Evolutionary conservation across 2,888 invertebrate genomes (phyloP).

Genomic region (Callinectes sapidus): DNA sequence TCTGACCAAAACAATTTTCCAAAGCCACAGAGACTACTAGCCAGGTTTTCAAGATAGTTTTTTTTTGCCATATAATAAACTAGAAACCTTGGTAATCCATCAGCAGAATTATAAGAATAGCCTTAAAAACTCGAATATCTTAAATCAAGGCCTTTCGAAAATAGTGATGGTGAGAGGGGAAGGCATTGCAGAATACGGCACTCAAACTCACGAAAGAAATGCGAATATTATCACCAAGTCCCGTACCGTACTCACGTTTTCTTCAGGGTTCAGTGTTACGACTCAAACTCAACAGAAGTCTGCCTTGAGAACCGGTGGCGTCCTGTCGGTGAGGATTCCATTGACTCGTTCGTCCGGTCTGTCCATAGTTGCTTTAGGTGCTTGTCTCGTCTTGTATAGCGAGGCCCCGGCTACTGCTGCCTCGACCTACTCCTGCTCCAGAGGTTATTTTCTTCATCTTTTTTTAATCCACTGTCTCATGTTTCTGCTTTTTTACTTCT

Average conservation of each 20-base stretch:
- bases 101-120: too few relatives aligned
- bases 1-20: too few relatives aligned
- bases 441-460: background rate
- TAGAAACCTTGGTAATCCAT: too few relatives aligned
- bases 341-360: slow-evolving; percentile 36
- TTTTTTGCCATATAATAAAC: too few relatives aligned
- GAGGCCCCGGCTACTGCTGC: slow-evolving; percentile 3
- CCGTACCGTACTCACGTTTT: background rate
- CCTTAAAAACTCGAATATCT: too few relatives aligned
- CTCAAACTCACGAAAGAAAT: background rate
- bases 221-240: background rate
- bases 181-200: too few relatives aligned
- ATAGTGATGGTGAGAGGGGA: too few relatives aligned
- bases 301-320: slow-evolving; percentile 49
- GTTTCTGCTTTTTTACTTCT: background rate
- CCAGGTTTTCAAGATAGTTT: too few relatives aligned
- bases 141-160: too few relatives aligned
- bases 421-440: slow-evolving; percentile 9
- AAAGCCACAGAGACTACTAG: too few relatives aligned
- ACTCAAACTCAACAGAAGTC: background rate
- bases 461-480: background rate
- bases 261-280: background rate
- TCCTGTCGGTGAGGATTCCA: slow-evolving; percentile 41
- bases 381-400: slow-evolving; percentile 5
- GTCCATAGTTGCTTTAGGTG: background rate